Evolutionary conservation across 2,113 vertebrate genomes (phyloP).

Genomic region (Prionailurus viverrinus): DNA sequence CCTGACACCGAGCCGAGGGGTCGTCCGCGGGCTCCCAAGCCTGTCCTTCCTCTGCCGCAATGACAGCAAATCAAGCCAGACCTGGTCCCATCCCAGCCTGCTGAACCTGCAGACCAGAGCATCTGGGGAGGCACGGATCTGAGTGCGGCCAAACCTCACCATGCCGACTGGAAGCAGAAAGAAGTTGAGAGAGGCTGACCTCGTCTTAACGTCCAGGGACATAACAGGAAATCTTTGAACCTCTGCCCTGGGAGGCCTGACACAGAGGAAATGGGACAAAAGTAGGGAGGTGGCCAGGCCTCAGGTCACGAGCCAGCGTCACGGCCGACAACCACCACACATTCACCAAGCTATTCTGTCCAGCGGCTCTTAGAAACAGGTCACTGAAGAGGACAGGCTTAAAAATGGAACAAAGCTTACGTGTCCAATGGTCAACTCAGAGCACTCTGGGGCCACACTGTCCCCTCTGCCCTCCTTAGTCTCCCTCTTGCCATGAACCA

Average conservation of each 20-base stretch:
- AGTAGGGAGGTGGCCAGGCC: not conserved
- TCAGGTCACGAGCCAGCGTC: not conserved
- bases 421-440: not conserved
- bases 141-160: rapidly evolving
- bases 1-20: not conserved
- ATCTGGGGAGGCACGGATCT: not conserved
- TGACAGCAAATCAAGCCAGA: not conserved
- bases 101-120: not conserved
- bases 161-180: not conserved
- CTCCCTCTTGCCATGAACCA: not conserved
- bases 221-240: rapidly evolving
- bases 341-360: too few species aligned
- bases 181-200: not conserved
- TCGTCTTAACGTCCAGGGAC: not conserved
- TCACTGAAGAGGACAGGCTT: not conserved
- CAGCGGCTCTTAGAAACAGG: too few species aligned
- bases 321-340: not conserved
- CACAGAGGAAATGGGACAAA: not conserved
- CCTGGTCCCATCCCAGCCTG: not conserved
- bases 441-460: not conserved
- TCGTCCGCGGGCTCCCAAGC: not conserved
- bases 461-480: not conserved
- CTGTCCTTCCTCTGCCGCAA: not conserved
- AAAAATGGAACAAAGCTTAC: not conserved
- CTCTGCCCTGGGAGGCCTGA: not conserved